Evolutionary conservation across 1,140 invertebrate genomes (phyloP).

Genomic region (Saccostrea glomerata): DNA sequence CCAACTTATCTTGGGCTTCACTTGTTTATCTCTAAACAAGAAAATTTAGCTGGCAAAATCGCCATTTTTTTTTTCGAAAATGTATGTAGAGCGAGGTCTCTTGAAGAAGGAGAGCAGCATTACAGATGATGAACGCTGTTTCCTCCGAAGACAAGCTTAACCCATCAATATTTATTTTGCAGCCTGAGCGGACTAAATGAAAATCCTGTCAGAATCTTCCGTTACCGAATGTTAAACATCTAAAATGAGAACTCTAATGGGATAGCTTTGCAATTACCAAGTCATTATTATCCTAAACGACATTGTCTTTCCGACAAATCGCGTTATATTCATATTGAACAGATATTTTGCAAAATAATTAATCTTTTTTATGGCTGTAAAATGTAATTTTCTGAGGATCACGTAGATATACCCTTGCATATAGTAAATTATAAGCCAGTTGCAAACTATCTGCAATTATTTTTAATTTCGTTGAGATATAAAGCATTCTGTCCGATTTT

Average conservation of each 20-base stretch:
- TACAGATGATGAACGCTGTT: neutral
- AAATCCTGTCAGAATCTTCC: slow-evolving; percentile 18
- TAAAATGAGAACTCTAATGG: neutral
- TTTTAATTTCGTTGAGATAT: too few relatives aligned
- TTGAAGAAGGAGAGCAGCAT: neutral
- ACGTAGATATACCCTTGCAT: too few relatives aligned
- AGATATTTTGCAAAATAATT: neutral
- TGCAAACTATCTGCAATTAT: too few relatives aligned
- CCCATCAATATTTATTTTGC: slow-evolving; percentile 10
- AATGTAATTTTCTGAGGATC: neutral
- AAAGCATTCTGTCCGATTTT: too few relatives aligned
- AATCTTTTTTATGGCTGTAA: neutral
- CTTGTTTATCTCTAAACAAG: neutral
- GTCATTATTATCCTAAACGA: slow-evolving; percentile 12
- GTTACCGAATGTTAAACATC: neutral
- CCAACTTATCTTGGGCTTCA: neutral
- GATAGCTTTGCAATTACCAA: neutral
- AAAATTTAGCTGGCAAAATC: neutral
- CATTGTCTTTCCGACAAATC: slow-evolving; percentile 27
- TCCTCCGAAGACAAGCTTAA: neutral
- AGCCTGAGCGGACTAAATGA: slow-evolving; percentile 7
- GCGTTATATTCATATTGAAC: slow-evolving; percentile 11
- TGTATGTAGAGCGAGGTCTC: neutral
- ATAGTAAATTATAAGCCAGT: too few relatives aligned
- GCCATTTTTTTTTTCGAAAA: neutral